phyloP scores from a whole-genome alignment of 2,888 invertebrate genomes.

The Cryptocheilus praepositus region DNA sequence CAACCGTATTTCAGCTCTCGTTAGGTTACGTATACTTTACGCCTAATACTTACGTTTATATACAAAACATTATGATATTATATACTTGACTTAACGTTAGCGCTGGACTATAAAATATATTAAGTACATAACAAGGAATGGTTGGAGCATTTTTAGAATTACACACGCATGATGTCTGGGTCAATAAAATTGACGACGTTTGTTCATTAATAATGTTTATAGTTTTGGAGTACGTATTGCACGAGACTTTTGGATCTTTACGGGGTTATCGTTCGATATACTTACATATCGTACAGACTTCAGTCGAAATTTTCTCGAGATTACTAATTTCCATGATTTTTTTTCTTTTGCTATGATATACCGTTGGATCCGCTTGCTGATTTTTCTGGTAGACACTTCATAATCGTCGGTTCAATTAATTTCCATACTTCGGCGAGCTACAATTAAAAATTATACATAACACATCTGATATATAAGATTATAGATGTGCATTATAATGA shows the following conservation, averaged over 20 bases:
- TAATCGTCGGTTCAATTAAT: constrained; percentile 76
- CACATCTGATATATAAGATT: no score
- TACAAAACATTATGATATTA: constrained; percentile 30
- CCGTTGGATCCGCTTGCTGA: constrained; percentile 58
- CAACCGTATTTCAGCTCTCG: not conserved
- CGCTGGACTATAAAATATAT: constrained; percentile 59
- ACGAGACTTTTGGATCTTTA: constrained; percentile 6
- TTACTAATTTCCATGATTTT: not conserved
- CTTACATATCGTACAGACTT: constrained; percentile 9
- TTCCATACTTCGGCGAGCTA: constrained; percentile 78
- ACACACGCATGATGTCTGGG: constrained; percentile 20
- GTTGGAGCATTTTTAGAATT: constrained; percentile 20
- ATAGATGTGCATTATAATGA: no score
- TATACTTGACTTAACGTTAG: constrained; percentile 18
- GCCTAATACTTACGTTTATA: constrained; percentile 34
- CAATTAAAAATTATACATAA: constrained; percentile 42
- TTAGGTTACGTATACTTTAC: constrained; percentile 37
- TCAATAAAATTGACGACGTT: constrained; percentile 1
- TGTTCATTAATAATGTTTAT: no score
- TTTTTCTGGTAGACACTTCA: constrained; percentile 76
- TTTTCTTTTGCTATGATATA: constrained; percentile 48
- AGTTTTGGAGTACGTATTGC: not conserved
- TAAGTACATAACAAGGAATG: constrained; percentile 68
- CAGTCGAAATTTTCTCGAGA: not conserved
- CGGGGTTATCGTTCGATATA: not conserved